Evolutionary conservation across 2,888 invertebrate species (phyloP), one percentile per base, ranked within the genome.

Genomic region (Caenorhabditis sp.): DNA sequence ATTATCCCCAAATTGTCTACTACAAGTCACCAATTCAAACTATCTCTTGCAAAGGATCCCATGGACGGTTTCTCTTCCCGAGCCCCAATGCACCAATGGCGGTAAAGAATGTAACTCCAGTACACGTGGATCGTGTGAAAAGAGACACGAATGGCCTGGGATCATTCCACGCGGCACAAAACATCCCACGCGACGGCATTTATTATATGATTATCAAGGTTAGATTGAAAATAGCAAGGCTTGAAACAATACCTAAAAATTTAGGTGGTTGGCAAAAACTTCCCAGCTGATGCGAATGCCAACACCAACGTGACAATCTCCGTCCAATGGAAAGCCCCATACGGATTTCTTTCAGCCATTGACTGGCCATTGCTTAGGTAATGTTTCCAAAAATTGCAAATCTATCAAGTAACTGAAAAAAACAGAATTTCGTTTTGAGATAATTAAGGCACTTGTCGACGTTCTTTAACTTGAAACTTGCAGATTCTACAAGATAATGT

Each of bases 401-500:
- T n/a, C n/a, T n/a, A n/a, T n/a, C n/a, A n/a, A n/a, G n/a, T n/a
- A n/a, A n/a, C n/a, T 3, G 40, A 15, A 40, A 40, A 40, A 40
- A 15, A 15, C 32, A 32, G 1, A 24, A 15, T 28, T 44, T n/a
- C n/a, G n/a, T n/a, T n/a, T n/a, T n/a, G n/a, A n/a, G n/a, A n/a
- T n/a, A n/a, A n/a, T n/a, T n/a, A n/a, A n/a, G n/a, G n/a, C n/a
- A n/a, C n/a, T n/a, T n/a, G n/a, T n/a, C n/a, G n/a, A n/a, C n/a
- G n/a, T n/a, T n/a, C n/a, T n/a, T n/a, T n/a, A n/a, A 32, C 4
- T 32, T 6, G 5, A 32, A 32, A 32, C 44, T 69, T 77, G 11
- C 68, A 85, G 95, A 95, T 97, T 97, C 93, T 97, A 96, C 93
- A 96, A 95, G 35, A 94, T 95, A 47, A 96, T 97, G 96, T 97